phyloP scores from a whole-genome alignment of 2,113 vertebrate genomes.

The Indicator indicator region DNA sequence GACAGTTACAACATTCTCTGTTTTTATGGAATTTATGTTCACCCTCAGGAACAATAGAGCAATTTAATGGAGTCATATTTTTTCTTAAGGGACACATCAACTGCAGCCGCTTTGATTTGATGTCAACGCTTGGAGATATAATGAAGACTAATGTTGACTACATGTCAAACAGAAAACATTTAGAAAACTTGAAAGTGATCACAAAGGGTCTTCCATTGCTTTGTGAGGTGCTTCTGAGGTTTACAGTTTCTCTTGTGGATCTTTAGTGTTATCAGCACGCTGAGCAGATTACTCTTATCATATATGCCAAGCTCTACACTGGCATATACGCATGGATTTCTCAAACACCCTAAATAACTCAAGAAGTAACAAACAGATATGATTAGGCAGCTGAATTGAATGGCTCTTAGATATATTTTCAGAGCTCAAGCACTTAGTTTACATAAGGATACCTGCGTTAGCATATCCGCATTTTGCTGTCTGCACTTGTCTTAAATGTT shows the following conservation, averaged over 20 bases:
- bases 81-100: slow-evolving; percentile 40
- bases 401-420: not conserved
- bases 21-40: slow-evolving; percentile 35
- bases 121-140: slow-evolving; percentile 57
- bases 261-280: not conserved
- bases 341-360: not conserved
- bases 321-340: not conserved
- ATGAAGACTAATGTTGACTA: slow-evolving; percentile 66
- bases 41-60: slow-evolving; percentile 56
- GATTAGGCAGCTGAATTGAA: not conserved
- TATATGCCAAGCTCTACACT: not conserved
- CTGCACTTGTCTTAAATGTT: not conserved
- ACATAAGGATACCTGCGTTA: not conserved
- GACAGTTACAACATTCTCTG: not conserved
- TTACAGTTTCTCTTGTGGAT: not conserved
- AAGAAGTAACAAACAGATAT: not conserved
- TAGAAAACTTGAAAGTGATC: slow-evolving; percentile 34
- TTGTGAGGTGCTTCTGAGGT: not conserved
- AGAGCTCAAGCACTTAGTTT: not conserved
- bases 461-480: not conserved
- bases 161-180: slow-evolving; percentile 47
- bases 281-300: not conserved
- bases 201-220: not conserved
- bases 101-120: slow-evolving; percentile 39
- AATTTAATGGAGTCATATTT: slow-evolving; percentile 48